Percentiles rank a stretch among this genome's conserved stretches.
Conservation (phyloP, 2,888 invertebrate species). For the Aspidiotus rigidus region DNA sequence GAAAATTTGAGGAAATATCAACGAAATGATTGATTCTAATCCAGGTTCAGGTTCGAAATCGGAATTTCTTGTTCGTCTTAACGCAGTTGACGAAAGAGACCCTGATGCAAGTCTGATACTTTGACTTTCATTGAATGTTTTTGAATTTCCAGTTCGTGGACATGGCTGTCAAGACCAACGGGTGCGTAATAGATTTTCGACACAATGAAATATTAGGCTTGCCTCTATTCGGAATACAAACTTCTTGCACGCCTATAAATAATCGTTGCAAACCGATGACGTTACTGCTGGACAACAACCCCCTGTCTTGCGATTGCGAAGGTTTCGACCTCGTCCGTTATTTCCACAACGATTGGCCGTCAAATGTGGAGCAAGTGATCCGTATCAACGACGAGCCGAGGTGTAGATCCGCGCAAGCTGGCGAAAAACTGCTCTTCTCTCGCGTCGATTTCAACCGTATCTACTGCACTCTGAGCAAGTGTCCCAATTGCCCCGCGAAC, state of each 20-base stretch:
- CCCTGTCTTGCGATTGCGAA: neutral
- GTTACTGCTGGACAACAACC: neutral
- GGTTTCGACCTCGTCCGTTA: neutral
- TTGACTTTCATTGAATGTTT: neutral
- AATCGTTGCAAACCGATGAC: neutral
- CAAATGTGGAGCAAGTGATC: neutral
- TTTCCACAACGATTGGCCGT: neutral
- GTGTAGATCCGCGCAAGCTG: neutral
- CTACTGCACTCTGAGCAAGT: neutral
- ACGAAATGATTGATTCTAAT: too few species aligned
- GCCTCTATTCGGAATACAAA: neutral
- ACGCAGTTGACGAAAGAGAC: too few species aligned
- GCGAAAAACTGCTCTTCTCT: neutral
- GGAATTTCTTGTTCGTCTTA: too few species aligned
- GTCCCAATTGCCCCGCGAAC: neutral
- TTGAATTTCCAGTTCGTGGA: neutral
- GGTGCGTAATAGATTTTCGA: neutral
- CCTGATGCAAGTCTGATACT: neutral
- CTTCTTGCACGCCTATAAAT: neutral
- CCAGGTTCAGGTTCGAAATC: too few species aligned
- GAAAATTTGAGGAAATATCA: too few species aligned
- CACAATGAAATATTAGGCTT: neutral
- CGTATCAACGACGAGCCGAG: neutral
- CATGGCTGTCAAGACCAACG: neutral
- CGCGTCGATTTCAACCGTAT: neutral